Conservation (phyloP, 2,113 vertebrate species). For the Eretmochelys imbricata region DNA sequence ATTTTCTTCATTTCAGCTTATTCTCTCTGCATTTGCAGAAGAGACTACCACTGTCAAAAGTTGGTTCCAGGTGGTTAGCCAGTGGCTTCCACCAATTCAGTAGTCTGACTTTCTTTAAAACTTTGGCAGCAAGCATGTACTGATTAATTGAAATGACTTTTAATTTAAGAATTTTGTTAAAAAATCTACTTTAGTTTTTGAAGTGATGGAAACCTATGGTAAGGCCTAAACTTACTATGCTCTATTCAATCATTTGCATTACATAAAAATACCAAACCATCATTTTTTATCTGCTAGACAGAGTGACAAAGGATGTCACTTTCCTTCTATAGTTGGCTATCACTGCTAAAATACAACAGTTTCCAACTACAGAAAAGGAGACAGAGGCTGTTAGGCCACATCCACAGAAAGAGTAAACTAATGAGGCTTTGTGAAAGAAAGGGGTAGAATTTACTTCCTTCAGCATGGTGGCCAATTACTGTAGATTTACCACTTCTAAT, state of each 20-base stretch:
- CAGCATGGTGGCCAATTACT: neutral
- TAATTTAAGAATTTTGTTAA: neutral
- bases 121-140: neutral
- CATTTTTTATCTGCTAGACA: neutral
- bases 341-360: neutral
- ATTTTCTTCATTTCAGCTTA: neutral
- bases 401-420: neutral
- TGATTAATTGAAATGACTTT: neutral
- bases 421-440: neutral
- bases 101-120: neutral
- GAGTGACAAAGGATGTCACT: neutral
- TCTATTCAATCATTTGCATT: neutral
- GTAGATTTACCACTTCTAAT: neutral
- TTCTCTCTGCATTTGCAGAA: neutral
- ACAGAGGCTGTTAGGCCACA: constrained; percentile 2
- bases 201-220: no score
- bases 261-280: neutral
- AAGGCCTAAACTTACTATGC: neutral
- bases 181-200: neutral
- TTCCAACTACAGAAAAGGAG: neutral
- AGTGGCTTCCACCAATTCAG: neutral
- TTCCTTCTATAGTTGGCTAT: neutral
- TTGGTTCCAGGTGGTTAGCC: neutral
- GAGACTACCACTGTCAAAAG: neutral
- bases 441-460: neutral